Percentiles rank a stretch among this genome's conserved stretches.
Evolutionary conservation across 2,888 invertebrate species (phyloP).

Genomic region (Drosophila pseudotakahashii): DNA sequence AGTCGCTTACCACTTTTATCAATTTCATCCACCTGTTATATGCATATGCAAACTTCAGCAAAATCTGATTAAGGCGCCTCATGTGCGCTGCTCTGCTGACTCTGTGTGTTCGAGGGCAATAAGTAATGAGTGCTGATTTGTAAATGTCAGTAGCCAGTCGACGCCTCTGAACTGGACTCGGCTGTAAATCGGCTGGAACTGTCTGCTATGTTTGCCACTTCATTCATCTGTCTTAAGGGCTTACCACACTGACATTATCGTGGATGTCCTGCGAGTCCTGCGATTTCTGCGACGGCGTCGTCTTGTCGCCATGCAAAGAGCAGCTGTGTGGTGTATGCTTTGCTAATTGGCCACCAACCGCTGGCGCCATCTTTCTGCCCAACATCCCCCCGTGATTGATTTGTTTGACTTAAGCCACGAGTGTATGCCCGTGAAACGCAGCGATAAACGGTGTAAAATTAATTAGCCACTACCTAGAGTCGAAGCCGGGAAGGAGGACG

Average conservation of each 20-base stretch:
- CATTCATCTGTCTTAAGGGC: slow-evolving; percentile 78
- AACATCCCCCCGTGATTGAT: slow-evolving; percentile 62
- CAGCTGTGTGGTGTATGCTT: slow-evolving; percentile 66
- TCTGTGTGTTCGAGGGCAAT: slow-evolving; percentile 37
- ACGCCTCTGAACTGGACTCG: slow-evolving; percentile 48
- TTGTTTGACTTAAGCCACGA: slow-evolving; percentile 67
- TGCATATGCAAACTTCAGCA: not conserved
- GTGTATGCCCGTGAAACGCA: slow-evolving; percentile 60
- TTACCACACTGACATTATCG: slow-evolving; percentile 39
- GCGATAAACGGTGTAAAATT: slow-evolving; percentile 75
- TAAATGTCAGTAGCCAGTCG: slow-evolving; percentile 67
- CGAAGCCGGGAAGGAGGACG: slow-evolving; percentile 1
- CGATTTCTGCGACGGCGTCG: slow-evolving; percentile 21
- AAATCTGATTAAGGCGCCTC: not conserved
- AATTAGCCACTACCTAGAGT: slow-evolving; percentile 63
- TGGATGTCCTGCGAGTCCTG: slow-evolving; percentile 26
- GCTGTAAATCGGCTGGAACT: slow-evolving; percentile 21
- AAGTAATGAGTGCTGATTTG: slow-evolving; percentile 74
- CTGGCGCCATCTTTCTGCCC: slow-evolving; percentile 19
- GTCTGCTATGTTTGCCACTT: slow-evolving; percentile 76
- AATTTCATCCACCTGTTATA: not conserved
- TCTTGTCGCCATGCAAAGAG: slow-evolving; percentile 71
- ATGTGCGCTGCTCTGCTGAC: not conserved
- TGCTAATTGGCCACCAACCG: slow-evolving; percentile 65
- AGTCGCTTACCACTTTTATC: not conserved